A percentile compares a stretch with the other conserved stretches of the same genome.
Conservation (phyloP, 2,113 vertebrate species). For the Gnathonemus longibarbis region DNA sequence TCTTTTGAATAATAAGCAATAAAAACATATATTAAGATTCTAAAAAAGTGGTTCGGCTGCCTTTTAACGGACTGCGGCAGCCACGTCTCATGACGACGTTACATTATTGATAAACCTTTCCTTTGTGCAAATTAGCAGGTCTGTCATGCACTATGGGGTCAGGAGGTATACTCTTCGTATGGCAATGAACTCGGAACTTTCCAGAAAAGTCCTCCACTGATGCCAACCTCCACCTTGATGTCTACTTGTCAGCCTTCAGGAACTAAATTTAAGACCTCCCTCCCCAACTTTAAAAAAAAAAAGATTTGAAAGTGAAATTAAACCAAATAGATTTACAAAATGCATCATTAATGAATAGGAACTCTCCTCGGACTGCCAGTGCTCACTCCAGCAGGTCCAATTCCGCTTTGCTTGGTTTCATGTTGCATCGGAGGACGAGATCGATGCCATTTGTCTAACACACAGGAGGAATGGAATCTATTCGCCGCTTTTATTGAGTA, state of each 20-base stretch:
- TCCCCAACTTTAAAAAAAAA: neutral
- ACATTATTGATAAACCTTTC: slow-evolving; percentile 13
- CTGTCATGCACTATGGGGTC: neutral
- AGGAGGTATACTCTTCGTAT: neutral
- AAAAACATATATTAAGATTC: neutral
- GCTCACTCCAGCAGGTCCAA: slow-evolving; percentile 63
- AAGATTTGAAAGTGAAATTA: neutral
- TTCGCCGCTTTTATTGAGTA: slow-evolving; percentile 98
- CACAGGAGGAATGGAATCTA: slow-evolving; percentile 88
- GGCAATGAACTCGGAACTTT: neutral
- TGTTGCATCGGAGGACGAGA: slow-evolving; percentile 84
- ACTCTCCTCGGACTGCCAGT: slow-evolving; percentile 39
- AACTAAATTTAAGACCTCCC: neutral
- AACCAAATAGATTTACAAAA: slow-evolving; percentile 27
- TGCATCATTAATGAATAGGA: slow-evolving; percentile 58
- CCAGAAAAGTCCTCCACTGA: neutral
- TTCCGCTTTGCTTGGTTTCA: slow-evolving; percentile 91
- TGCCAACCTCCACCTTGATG: neutral
- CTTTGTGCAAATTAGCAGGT: slow-evolving; percentile 10
- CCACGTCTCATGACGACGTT: neutral
- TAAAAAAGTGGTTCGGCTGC: neutral
- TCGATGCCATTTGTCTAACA: slow-evolving; percentile 94
- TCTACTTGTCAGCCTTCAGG: neutral
- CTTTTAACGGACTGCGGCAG: neutral
- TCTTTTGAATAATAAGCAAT: neutral